These are phyloP conservation scores for Batillaria attramentaria DNA, from an alignment of 1,140 invertebrate species.

Conservation along the genomic window DNA sequence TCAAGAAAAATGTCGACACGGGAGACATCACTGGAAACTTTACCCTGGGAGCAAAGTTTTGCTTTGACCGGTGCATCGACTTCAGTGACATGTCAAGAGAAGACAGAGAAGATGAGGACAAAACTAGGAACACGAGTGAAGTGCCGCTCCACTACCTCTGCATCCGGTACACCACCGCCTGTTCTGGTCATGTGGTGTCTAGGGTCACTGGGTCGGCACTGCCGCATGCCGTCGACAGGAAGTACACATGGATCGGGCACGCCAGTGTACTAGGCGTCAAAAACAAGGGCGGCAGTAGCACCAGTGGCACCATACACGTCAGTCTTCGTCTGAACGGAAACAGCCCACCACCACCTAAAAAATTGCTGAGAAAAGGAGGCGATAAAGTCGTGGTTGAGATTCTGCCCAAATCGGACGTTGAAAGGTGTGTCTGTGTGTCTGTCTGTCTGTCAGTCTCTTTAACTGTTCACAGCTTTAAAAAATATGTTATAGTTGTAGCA, in stretches of 20 bases:
- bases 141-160: conserved; percentile 31
- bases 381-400: conserved; percentile 28
- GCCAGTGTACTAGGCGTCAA: conserved; percentile 17
- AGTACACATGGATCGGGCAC: conserved; percentile 39
- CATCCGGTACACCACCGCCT: conserved; percentile 2
- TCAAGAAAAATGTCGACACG: neutral
- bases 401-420: conserved; percentile 39
- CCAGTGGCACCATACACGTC: conserved; percentile 11
- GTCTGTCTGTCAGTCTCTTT: neutral
- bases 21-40: conserved; percentile 30
- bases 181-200: neutral
- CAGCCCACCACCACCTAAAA: conserved; percentile 7
- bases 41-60: conserved; percentile 24
- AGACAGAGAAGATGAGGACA: conserved; percentile 1
- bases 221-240: neutral
- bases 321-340: conserved; percentile 27
- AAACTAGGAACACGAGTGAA: neutral
- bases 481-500: neutral
- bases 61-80: conserved; percentile 39
- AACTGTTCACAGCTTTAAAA: neutral
- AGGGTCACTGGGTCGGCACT: neutral
- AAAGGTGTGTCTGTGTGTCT: conserved; percentile 34
- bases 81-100: conserved; percentile 33
- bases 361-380: conserved; percentile 23
- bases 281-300: neutral